Base-by-base conservation (phyloP, 1,140 invertebrate genomes). In the Philotrypesis tridentata region DNA sequence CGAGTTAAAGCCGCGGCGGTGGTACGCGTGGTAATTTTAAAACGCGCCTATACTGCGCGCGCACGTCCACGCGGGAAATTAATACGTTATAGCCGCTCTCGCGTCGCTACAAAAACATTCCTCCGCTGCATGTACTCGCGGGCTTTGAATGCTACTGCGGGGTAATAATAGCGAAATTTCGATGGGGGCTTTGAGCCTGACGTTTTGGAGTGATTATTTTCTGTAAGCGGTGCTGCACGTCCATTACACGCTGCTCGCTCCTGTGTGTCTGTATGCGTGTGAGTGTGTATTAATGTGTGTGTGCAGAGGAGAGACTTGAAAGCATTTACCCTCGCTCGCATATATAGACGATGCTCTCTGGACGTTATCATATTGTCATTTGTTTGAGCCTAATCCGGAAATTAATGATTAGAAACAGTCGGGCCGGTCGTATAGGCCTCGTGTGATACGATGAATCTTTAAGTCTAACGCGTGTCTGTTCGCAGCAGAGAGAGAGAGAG, bases 281-380 rank as follows among this genome's bases (percentile, higher is more conserved):
- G n/a, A n/a, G n/a, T n/a, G n/a, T n/a, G n/a, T n/a, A n/a, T n/a
- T n/a, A n/a, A n/a, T n/a, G n/a, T n/a, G n/a, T 55, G 21, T 55
- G 12, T 48, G 4, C 3, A 7, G 1, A 55, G 75, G 31, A 23
- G 21, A 7, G 33, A 67, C 65, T 77, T 67, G 60, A 71, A 11
- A 79, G 77, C 8, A 55, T 43, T 33, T 37, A n/a, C n/a, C 63
- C 48, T 63, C 48, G 31, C 48, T 33, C 27, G n/a, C 27, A 8
- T 43, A 9, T 25, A 43, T 25, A 71, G 72, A 55, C 60, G 29
- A 31, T 70, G 48, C 55, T 84, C 86, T 86, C 86, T 88, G 89
- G 89, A 92, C 89, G 90, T 91, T 91, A 91, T 91, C 89, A 91
- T 91, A 91, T 91, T 85, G 88, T 92, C 91, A 88, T 92, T 92